Percentiles rank a stretch among this genome's conserved stretches.
Conservation (phyloP, 2,888 invertebrate species). For the Agriopis marginaria region DNA sequence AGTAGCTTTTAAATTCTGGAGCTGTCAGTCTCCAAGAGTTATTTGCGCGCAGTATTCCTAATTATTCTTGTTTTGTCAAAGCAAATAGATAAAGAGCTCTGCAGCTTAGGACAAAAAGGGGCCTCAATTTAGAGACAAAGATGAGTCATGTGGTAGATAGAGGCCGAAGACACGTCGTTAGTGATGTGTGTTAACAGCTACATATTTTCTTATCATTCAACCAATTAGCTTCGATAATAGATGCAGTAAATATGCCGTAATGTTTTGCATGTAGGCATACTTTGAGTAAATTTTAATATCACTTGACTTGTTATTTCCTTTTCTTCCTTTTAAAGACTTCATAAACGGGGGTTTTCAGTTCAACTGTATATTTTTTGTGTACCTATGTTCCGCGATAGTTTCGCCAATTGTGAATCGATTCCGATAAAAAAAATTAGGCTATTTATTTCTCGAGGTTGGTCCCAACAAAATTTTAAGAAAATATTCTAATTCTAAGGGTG, state of each 20-base stretch:
- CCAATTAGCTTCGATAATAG: conserved; percentile 7
- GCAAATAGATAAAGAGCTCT: conserved; percentile 19
- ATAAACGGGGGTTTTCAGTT: too few species aligned
- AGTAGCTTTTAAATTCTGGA: conserved; percentile 7
- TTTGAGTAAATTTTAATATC: neutral
- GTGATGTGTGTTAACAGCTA: conserved; percentile 21
- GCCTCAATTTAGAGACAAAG: conserved; percentile 28
- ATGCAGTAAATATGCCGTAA: conserved; percentile 5
- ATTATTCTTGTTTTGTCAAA: conserved; percentile 26
- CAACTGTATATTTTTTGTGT: too few species aligned
- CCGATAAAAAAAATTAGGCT: too few species aligned
- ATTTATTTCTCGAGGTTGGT: neutral
- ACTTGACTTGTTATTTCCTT: neutral
- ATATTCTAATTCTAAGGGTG: too few species aligned
- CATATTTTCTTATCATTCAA: conserved; percentile 23
- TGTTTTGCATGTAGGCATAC: neutral
- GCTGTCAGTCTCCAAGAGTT: conserved; percentile 7
- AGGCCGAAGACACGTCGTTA: conserved; percentile 12
- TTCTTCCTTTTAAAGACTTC: neutral
- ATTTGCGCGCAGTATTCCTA: conserved; percentile 10
- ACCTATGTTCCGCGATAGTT: too few species aligned
- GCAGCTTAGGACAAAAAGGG: conserved; percentile 15
- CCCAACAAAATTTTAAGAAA: too few species aligned
- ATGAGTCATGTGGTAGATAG: conserved; percentile 22
- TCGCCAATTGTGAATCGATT: too few species aligned